Base-by-base conservation (phyloP, 1,140 invertebrate species). In the Drosophila mauritiana region DNA sequence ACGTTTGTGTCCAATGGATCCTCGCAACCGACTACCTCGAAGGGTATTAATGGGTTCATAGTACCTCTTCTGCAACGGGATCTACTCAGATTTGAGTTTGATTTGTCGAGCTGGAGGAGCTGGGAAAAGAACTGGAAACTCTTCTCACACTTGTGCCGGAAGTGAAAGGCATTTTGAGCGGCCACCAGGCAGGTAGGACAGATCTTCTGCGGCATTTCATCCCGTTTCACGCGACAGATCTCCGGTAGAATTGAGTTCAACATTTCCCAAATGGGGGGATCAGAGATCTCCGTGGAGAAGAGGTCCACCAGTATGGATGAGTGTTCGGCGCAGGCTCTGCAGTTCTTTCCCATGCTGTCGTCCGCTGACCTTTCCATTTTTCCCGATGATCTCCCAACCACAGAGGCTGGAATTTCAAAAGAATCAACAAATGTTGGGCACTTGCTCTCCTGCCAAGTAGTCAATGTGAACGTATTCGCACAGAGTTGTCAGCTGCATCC, bases 181-280 rank as follows among this genome's bases (percentile, higher is more conserved):
- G 62, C 78, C 36, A 63, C 36, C 11, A 62, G 46, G 39, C 78
- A 80, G 17, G 43, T 13, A n/a, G 37, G 53, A 11, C 78, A 78
- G 20, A 70, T 61, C 46, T 57, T 56, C n/a, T 76, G 72, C 6
- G 73, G 73, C 22, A 76, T 37, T 22, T 31, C 34, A 76, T 76
- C 73, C 11, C 27, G 40, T 6, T 48, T 52, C 1, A 76, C 73
- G 10, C 34, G 53, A 12, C 42, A 76, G 22, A 39, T 34, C 15
- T 76, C 39, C 15, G 22, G 20, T 17, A 76, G 42, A 17, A 76
- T 45, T 11, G 49, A 55, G 22, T 76, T 76, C 0, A 76, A 13
- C 73, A 76, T 76, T 34, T 58, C 61, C 3, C 72, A 43, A 51
- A 67, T 17, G 0, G 51, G 61, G 6, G 72, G 72, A 34, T 58